phyloP scores from a whole-genome alignment of 92 coral and sea anemone species.

The Chrysogorgia sp. region DNA sequence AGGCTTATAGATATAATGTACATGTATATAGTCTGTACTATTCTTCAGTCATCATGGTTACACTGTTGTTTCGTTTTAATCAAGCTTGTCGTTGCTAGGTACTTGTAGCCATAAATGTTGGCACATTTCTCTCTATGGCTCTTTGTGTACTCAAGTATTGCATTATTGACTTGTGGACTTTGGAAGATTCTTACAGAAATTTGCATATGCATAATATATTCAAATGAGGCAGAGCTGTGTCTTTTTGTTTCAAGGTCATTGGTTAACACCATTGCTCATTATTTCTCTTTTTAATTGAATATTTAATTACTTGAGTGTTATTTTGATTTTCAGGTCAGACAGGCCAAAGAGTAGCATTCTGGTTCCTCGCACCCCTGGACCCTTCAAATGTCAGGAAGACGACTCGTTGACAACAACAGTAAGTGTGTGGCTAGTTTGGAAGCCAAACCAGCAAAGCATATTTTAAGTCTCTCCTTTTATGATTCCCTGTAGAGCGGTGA shows the following conservation, averaged over 20 bases:
- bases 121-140: background rate
- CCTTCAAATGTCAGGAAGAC: background rate
- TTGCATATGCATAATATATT: constrained; percentile 23
- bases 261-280: constrained; percentile 17
- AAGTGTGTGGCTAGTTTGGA: background rate
- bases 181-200: background rate
- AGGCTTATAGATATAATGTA: no score
- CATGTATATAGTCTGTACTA: background rate
- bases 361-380: background rate
- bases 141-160: background rate
- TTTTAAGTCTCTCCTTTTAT: background rate
- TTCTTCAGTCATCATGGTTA: background rate
- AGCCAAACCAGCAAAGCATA: no score
- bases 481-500: background rate
- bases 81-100: background rate
- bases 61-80: background rate
- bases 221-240: constrained; percentile 2
- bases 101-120: no score
- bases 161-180: background rate
- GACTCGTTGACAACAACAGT: background rate
- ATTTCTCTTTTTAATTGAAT: constrained; percentile 13
- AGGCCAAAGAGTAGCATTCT: background rate
- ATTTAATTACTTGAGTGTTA: constrained; percentile 28
- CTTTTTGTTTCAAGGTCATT: constrained; percentile 2
- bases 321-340: constrained; percentile 28